These are phyloP conservation scores for Acronicta aceris DNA, from an alignment of 2,888 invertebrate genomes.

Conservation along the genomic window DNA sequence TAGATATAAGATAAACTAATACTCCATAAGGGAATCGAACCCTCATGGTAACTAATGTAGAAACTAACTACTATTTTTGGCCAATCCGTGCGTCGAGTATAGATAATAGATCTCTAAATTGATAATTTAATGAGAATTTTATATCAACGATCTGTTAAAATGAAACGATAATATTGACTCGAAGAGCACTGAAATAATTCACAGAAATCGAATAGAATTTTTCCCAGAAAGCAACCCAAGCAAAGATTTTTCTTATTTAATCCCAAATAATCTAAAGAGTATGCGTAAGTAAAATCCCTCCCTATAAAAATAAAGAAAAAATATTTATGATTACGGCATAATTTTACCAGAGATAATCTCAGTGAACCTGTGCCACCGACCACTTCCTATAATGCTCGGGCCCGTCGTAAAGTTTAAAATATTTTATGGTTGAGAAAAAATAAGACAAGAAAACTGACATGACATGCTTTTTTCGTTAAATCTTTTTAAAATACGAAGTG, in stretches of 20 bases:
- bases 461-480: slow-evolving; percentile 9
- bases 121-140: background rate
- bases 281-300: slow-evolving; percentile 40
- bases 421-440: slow-evolving; percentile 43
- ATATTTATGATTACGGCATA: slow-evolving; percentile 64
- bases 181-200: slow-evolving; percentile 10
- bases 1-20: too few relatives aligned
- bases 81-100: too few relatives aligned
- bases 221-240: slow-evolving; percentile 5
- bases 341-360: slow-evolving; percentile 65
- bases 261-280: slow-evolving; percentile 45
- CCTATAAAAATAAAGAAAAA: slow-evolving; percentile 40
- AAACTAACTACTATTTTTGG: too few relatives aligned
- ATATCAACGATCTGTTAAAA: background rate
- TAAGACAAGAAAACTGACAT: slow-evolving; percentile 11
- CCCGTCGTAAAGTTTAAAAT: slow-evolving; percentile 53
- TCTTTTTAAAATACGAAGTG: background rate
- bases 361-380: slow-evolving; percentile 55
- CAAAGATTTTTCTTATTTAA: slow-evolving; percentile 28
- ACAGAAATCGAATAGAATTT: slow-evolving; percentile 17
- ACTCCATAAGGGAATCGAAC: too few relatives aligned
- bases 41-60: too few relatives aligned
- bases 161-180: slow-evolving; percentile 1
- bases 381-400: slow-evolving; percentile 45
- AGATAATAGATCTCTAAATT: background rate